These are phyloP conservation scores for Haplotaxodon microlepis DNA, from an alignment of 2,113 vertebrate genomes.

Conservation along the genomic window DNA sequence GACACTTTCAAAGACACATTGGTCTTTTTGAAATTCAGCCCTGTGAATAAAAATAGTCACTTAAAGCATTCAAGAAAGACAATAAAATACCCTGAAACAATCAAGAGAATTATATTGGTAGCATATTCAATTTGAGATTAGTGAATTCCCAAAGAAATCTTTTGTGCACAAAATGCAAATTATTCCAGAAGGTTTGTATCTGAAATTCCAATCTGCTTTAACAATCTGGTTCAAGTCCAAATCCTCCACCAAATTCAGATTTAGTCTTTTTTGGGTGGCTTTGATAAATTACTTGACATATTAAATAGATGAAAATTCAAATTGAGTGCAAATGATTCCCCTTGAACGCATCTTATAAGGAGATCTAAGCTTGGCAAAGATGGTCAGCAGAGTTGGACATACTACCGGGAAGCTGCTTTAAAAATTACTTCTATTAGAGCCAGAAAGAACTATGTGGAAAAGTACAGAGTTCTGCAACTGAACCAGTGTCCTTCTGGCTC, in stretches of 20 bases:
- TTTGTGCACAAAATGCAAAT: slow-evolving; percentile 44
- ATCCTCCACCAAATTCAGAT: slow-evolving; percentile 23
- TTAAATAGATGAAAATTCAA: slow-evolving; percentile 26
- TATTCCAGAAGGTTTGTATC: slow-evolving; percentile 36
- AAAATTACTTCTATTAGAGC: background rate
- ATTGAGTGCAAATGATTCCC: slow-evolving; percentile 27
- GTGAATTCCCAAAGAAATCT: slow-evolving; percentile 42
- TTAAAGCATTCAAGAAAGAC: slow-evolving; percentile 4
- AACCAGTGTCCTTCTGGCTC: background rate
- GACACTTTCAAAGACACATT: slow-evolving; percentile 2
- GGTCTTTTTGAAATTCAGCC: background rate
- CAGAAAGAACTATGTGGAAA: background rate
- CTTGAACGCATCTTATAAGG: slow-evolving; percentile 22
- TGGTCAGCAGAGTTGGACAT: slow-evolving; percentile 3
- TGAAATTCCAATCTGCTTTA: slow-evolving; percentile 49
- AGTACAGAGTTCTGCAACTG: background rate
- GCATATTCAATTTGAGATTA: slow-evolving; percentile 47
- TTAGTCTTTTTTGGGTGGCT: slow-evolving; percentile 9
- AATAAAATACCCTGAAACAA: slow-evolving; percentile 27
- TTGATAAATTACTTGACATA: slow-evolving; percentile 40
- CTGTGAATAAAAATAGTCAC: slow-evolving; percentile 20
- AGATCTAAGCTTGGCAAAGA: slow-evolving; percentile 14
- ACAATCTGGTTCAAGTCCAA: slow-evolving; percentile 42
- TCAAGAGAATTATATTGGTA: slow-evolving; percentile 24
- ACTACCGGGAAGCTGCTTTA: background rate